Evolutionary conservation across 30 jellyfish, hydroid and myxozoan genomes (phyloP), one percentile per base, ranked within the genome.

Genomic region (Turritopsis rubra): DNA sequence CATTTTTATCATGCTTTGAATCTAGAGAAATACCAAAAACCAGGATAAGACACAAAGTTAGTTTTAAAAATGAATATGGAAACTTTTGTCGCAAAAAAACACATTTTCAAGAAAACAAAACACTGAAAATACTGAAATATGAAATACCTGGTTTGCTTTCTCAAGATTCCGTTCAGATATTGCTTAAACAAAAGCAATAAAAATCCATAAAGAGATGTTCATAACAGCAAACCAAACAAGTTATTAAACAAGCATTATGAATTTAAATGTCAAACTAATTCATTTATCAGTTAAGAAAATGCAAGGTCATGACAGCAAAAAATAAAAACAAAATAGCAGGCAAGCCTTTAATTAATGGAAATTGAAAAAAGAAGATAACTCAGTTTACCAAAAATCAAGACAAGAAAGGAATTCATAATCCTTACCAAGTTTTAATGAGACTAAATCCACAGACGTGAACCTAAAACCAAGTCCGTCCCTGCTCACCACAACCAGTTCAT

Each of bases 351-450:
- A 41, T 41, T 41, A 5, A 41, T 41, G 5, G 60, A 41, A 41
- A 3, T 41, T 41, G 60, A 41, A 41, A 41, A 13, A 41, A 41
- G 5, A 41, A 3, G 13, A n/a, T n/a, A n/a, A n/a, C n/a, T n/a
- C n/a, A n/a, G n/a, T n/a, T n/a, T n/a, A n/a, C n/a, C n/a, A n/a
- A n/a, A n/a, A n/a, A n/a, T n/a, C n/a, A n/a, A n/a, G n/a, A n/a
- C n/a, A n/a, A n/a, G 81, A 21, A n/a, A 18, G 20, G 1, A 25
- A n/a, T 9, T 13, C 60, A 28, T 52, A 18, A 0, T 31, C 18
- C 52, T 29, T 79, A 90, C 97, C 97, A 78, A 41, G 70, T 21
- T 83, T 90, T 26, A 90, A 83, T n/a, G 71, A 65, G 52, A 21
- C 66, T 29, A 90, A 71, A 79, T 85, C 88, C 16, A 90, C 53